phyloP scores from a whole-genome alignment of 23 tunicate genomes.

The Aplidium turbinatum region DNA sequence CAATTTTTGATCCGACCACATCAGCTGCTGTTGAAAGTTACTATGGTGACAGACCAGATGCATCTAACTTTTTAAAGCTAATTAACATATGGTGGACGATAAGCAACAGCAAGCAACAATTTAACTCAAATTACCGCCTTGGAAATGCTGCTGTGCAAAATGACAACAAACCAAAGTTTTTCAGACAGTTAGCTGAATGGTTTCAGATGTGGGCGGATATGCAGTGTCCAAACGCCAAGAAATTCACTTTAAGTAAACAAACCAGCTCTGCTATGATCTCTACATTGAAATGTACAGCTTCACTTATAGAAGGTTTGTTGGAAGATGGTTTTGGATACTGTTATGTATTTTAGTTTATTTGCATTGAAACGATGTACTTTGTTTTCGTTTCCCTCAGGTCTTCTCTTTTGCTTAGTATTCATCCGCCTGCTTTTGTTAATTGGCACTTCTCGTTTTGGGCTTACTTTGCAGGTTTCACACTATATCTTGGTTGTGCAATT shows the following conservation, averaged over 20 bases:
- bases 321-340: neutral
- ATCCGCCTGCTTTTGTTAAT: too few species aligned
- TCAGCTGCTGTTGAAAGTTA: conserved; percentile 19
- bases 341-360: too few species aligned
- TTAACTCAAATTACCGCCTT: neutral
- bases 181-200: conserved; percentile 4
- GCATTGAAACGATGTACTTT: too few species aligned
- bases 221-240: neutral
- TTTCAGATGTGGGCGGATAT: neutral
- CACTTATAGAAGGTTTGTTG: conserved; percentile 11
- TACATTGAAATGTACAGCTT: conserved; percentile 17
- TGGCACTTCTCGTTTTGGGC: too few species aligned
- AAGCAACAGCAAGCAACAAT: conserved; percentile 14
- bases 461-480: too few species aligned
- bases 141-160: conserved; percentile 4
- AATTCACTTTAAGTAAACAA: conserved; percentile 26
- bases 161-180: conserved; percentile 7
- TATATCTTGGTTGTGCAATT: too few species aligned
- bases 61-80: neutral
- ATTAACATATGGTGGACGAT: conserved; percentile 8
- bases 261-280: conserved; percentile 2
- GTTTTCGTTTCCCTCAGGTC: too few species aligned
- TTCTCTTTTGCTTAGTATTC: too few species aligned
- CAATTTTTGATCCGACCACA: conserved; percentile 4
- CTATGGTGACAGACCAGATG: neutral